Evolutionary conservation across 2,797 vertebrate genomes (phyloP), one percentile per base, ranked within the genome.

Genomic region (Macropus fuliginosus): DNA sequence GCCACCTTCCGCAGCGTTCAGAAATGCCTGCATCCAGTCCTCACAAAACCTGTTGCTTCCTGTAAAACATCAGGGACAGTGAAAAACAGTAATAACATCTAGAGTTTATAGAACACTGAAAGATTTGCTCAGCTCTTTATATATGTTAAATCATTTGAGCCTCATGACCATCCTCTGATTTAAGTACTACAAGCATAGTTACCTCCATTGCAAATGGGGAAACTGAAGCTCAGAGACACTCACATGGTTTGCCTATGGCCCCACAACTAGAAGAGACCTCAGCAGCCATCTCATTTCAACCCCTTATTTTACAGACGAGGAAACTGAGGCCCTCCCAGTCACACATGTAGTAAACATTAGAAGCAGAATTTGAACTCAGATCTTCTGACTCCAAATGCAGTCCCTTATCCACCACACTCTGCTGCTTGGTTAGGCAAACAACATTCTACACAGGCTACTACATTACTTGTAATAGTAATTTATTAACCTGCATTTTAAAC

Each of bases 11-110:
- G 99, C 98, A 8, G 98, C 99, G 0, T 99, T 99, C 74, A 99
- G 95, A 98, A 99, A 99, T 0, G 99, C 99, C 91, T 99, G 99
- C 98, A 99, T 99, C 99, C 99, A 99, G 97, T 99, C 99, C 31
- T 99, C 99, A 97, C 99, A 99, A 98, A 99, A 99, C 56, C 98
- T 99, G 97, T 99, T 99, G 97, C 98, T 99, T 97, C 99, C 99
- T 99, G 97, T 55, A 91, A 95, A n/a, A n/a, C 40, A 54, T 97
- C 97, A 94, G 96, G 59, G 90, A 96, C 50, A 93, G 28, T 29
- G 55, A 96, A 90, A 92, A 54, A 21, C 66, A 46, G 16, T 21
- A 54, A 50, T 56, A 21, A 91, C 27, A 66, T 46, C 10, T 87
- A 24, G 24, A 50, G 24, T 50, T 46, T 50, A 3, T 4, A 50